phyloP scores from a whole-genome alignment of 2,113 vertebrate genomes.

The Butorides virescens region DNA sequence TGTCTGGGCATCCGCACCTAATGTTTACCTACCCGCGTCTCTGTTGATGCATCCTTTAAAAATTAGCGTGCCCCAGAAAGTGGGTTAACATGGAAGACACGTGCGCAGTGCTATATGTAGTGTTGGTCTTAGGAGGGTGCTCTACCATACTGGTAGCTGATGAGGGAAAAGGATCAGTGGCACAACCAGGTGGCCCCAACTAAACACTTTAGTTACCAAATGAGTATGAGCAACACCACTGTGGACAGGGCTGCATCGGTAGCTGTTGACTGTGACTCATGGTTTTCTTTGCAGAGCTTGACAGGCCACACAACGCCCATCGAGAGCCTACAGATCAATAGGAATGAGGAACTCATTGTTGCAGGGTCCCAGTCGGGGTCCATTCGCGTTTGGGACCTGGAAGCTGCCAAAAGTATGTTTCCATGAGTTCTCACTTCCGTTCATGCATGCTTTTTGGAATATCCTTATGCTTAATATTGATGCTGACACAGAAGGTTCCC shows the following conservation, averaged over 20 bases:
- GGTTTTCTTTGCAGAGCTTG: slow-evolving; percentile 81
- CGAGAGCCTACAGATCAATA: slow-evolving; percentile 91
- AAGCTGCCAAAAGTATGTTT: slow-evolving; percentile 94
- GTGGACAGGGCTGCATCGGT: background rate
- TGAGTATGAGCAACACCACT: rapidly evolving
- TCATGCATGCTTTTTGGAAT: background rate
- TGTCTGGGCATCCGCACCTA: background rate
- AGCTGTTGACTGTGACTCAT: background rate
- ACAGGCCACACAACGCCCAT: slow-evolving; percentile 89
- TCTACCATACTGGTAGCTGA: background rate
- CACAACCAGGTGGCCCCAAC: background rate
- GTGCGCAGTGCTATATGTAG: background rate
- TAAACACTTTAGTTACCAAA: background rate
- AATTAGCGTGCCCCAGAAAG: background rate
- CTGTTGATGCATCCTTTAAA: background rate
- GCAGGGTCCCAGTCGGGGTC: slow-evolving; percentile 94
- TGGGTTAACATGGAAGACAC: background rate
- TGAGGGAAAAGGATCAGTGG: background rate
- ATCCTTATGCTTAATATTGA: background rate
- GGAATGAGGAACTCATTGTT: slow-evolving; percentile 89
- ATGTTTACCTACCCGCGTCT: background rate
- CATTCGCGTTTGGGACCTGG: slow-evolving; percentile 94
- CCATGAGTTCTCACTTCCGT: background rate
- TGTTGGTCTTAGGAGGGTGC: background rate
- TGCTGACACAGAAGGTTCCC: background rate